Evolutionary conservation across 2,113 vertebrate species (phyloP).

Genomic region (Astatoreochromis straeleni): DNA sequence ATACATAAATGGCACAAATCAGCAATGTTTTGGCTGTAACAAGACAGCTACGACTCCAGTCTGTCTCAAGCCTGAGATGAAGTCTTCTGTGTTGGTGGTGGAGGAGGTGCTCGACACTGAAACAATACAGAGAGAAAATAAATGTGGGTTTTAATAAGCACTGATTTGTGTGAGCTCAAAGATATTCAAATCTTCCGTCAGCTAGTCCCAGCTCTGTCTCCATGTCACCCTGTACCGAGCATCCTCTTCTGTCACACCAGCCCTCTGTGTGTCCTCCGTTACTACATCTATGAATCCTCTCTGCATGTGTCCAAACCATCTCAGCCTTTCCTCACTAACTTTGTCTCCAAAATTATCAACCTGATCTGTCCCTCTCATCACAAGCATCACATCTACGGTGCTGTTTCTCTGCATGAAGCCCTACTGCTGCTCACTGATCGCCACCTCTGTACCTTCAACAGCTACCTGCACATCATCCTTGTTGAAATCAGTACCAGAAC

Average conservation of each 20-base stretch:
- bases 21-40: not conserved
- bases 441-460: not conserved
- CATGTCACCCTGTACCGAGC: not conserved
- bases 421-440: not conserved
- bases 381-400: not conserved
- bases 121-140: not conserved
- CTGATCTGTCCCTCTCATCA: not conserved
- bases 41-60: not conserved
- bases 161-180: not conserved
- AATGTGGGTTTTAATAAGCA: rapidly evolving
- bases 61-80: conserved; percentile 8
- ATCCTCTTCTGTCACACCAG: not conserved
- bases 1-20: not conserved
- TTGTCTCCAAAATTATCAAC: not conserved
- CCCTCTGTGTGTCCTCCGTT: not conserved
- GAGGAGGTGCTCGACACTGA: conserved; percentile 56
- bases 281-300: not conserved
- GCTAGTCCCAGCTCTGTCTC: not conserved
- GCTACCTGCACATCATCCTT: not conserved
- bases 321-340: not conserved
- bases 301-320: not conserved
- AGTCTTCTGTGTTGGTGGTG: conserved; percentile 43
- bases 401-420: not conserved
- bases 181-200: not conserved
- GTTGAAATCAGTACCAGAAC: not conserved